A percentile compares a stretch with the other conserved stretches of the same genome.
phyloP scores from a whole-genome alignment of 1,140 invertebrate genomes.

The Drosophila ohnishii region DNA sequence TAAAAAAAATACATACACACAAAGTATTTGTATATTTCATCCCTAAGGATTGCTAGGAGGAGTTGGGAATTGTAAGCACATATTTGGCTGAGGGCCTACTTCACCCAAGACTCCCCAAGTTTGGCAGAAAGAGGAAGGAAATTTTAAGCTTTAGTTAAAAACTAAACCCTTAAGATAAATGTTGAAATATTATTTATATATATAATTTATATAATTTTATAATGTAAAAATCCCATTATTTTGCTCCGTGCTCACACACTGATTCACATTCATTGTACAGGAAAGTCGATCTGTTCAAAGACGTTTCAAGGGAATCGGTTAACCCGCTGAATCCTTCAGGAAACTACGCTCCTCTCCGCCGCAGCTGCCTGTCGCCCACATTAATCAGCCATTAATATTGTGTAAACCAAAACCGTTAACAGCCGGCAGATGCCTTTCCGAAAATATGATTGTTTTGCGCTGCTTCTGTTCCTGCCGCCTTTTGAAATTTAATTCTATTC shows the following conservation, averaged over 20 bases:
- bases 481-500: constrained; percentile 76
- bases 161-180: too few species aligned
- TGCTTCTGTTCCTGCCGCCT: constrained; percentile 18
- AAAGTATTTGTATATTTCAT: background rate
- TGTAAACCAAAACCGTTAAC: constrained; percentile 57
- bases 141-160: too few species aligned
- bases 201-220: too few species aligned
- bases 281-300: constrained; percentile 28
- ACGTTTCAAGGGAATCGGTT: constrained; percentile 14
- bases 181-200: too few species aligned
- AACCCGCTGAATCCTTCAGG: constrained; percentile 15
- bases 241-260: background rate
- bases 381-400: constrained; percentile 75
- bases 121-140: too few species aligned
- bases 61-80: background rate
- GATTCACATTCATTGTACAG: constrained; percentile 3
- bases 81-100: background rate
- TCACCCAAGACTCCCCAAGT: too few species aligned
- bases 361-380: constrained; percentile 30
- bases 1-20: too few species aligned
- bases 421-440: constrained; percentile 32
- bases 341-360: constrained; percentile 22
- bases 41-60: too few species aligned
- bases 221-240: background rate
- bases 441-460: constrained; percentile 73